Evolutionary conservation across 2,888 invertebrate species (phyloP).

Genomic region (Eudemis profundana): DNA sequence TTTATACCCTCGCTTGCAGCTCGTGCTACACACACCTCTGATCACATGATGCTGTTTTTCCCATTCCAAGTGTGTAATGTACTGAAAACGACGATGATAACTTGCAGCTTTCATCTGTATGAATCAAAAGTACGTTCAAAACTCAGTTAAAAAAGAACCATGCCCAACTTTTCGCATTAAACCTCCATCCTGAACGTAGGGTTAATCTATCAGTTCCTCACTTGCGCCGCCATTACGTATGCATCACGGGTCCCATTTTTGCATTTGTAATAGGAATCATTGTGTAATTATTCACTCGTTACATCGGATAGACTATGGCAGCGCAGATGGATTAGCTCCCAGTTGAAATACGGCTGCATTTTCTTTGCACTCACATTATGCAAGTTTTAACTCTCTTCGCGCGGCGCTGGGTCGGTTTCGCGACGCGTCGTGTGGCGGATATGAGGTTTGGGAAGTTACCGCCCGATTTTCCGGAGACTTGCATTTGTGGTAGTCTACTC

Average conservation of each 20-base stretch:
- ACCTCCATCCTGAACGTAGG: slow-evolving; percentile 14
- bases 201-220: slow-evolving; percentile 41
- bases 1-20: too few relatives aligned
- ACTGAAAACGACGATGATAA: background rate
- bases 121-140: slow-evolving; percentile 10
- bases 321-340: slow-evolving; percentile 41
- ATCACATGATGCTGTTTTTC: too few relatives aligned
- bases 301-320: slow-evolving; percentile 56
- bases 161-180: slow-evolving; percentile 39
- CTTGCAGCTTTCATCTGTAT: background rate
- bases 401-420: background rate
- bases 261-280: slow-evolving; percentile 82
- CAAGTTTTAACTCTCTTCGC: slow-evolving; percentile 17
- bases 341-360: slow-evolving; percentile 40
- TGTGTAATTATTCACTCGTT: slow-evolving; percentile 83
- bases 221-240: slow-evolving; percentile 73
- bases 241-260: slow-evolving; percentile 79
- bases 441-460: slow-evolving; percentile 1
- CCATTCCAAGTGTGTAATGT: background rate
- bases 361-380: slow-evolving; percentile 12
- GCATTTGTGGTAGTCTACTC: slow-evolving; percentile 12
- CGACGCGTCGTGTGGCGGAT: background rate
- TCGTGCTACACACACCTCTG: too few relatives aligned
- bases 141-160: slow-evolving; percentile 24
- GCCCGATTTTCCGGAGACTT: slow-evolving; percentile 15